Conservation (phyloP, 53 echinoderm and acorn worm species). For the Antedon mediterranea region DNA sequence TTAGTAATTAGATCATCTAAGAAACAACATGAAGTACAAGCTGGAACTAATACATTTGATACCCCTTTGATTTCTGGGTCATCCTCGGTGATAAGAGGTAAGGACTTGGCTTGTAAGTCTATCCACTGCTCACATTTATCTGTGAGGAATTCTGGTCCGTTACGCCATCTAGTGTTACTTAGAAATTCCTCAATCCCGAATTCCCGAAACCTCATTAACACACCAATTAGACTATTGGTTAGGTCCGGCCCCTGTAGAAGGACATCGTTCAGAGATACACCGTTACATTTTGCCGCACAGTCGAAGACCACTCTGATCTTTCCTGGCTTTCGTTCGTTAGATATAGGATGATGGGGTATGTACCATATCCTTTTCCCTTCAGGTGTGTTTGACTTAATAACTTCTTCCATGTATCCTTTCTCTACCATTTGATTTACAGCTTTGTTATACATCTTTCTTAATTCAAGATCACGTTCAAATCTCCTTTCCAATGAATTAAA, state of each 20-base stretch:
- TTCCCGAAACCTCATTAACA: constrained; percentile 12
- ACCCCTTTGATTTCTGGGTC: not conserved
- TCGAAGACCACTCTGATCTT: constrained; percentile 2
- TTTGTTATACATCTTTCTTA: not conserved
- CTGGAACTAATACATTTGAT: not conserved
- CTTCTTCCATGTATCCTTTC: not conserved
- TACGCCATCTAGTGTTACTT: constrained; percentile 3
- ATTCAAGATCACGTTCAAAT: not conserved
- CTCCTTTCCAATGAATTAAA: not conserved
- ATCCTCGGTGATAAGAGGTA: not conserved
- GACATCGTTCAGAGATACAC: constrained; percentile 12
- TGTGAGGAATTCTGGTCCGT: constrained; percentile 12
- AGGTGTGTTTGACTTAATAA: not conserved
- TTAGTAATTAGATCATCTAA: not conserved
- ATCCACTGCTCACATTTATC: not conserved
- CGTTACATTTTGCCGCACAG: constrained; percentile 3
- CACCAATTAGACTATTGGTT: constrained; percentile 13
- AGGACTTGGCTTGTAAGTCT: not conserved
- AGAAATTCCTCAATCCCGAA: constrained; percentile 19
- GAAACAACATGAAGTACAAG: not conserved
- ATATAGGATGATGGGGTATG: not conserved
- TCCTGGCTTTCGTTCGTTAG: not conserved
- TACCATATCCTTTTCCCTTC: not conserved
- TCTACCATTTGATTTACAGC: not conserved
- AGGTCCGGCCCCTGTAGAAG: constrained; percentile 12